A percentile compares a stretch with the other conserved stretches of the same genome.
These are phyloP conservation scores for Drosophila anomalipes DNA, from an alignment of 2,888 invertebrate species.

Conservation along the genomic window DNA sequence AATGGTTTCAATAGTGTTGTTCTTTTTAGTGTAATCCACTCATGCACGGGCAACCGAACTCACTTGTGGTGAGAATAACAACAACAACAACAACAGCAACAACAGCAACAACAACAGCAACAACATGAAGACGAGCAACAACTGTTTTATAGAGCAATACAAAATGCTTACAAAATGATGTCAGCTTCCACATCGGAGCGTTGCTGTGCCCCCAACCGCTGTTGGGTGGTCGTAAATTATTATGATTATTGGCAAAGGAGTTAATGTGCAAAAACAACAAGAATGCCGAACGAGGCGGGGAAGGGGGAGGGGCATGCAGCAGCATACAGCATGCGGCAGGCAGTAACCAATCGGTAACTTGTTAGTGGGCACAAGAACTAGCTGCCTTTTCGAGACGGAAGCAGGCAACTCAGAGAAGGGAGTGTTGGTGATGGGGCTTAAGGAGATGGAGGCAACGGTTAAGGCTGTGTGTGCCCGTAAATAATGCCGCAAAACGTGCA, in stretches of 20 bases:
- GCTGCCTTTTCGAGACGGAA: conserved; percentile 18
- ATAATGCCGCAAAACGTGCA: conserved; percentile 73
- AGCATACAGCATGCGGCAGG: conserved; percentile 27
- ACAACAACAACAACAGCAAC: conserved; percentile 4
- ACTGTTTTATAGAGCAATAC: conserved; percentile 46
- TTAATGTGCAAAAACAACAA: conserved; percentile 64
- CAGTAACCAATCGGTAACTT: conserved; percentile 71
- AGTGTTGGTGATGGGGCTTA: neutral
- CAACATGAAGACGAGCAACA: conserved; percentile 8
- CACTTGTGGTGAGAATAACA: conserved; percentile 13
- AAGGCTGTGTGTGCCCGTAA: conserved; percentile 55
- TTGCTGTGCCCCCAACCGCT: conserved; percentile 23
- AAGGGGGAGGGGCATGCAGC: conserved; percentile 2
- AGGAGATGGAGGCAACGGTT: conserved; percentile 12
- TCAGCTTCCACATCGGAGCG: conserved; percentile 45
- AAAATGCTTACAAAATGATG: conserved; percentile 69
- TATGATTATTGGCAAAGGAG: conserved; percentile 76
- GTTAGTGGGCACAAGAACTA: conserved; percentile 56
- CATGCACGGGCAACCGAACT: conserved; percentile 21
- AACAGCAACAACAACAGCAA: conserved; percentile 5
- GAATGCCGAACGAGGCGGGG: conserved; percentile 9
- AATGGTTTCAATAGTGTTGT: conserved; percentile 5
- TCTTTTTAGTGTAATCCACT: conserved; percentile 13
- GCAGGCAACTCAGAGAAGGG: conserved; percentile 3
- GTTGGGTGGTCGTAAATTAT: conserved; percentile 76